These are phyloP conservation scores for Lasioglossum calceatum DNA, from an alignment of 2,888 invertebrate species.

Conservation along the genomic window DNA sequence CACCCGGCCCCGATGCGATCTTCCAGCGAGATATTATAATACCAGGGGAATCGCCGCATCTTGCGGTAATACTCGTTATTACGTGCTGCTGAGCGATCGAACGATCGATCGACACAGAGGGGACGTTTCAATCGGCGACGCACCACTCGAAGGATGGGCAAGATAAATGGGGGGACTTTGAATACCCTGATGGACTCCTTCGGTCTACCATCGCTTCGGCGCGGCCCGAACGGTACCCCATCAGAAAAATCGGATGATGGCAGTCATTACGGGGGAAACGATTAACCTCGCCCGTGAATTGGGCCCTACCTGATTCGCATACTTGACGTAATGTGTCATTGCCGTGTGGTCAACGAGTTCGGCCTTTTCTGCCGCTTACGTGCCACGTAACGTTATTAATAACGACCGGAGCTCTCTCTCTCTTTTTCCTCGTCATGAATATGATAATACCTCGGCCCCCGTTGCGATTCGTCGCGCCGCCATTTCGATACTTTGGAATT, in stretches of 20 bases:
- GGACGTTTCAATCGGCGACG: slow-evolving; percentile 75
- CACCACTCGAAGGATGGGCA: slow-evolving; percentile 29
- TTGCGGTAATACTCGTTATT: slow-evolving; percentile 75
- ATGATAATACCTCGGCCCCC: neutral
- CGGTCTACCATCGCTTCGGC: slow-evolving; percentile 18
- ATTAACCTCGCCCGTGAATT: slow-evolving; percentile 16
- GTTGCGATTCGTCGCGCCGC: neutral
- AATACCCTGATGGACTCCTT: slow-evolving; percentile 43
- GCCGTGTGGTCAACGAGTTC: slow-evolving; percentile 9
- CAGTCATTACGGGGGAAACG: slow-evolving; percentile 37
- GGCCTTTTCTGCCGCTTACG: neutral
- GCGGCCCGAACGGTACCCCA: slow-evolving; percentile 22
- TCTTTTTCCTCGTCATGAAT: neutral
- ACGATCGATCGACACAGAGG: slow-evolving; percentile 67
- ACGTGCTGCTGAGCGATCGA: slow-evolving; percentile 71
- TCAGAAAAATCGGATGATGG: slow-evolving; percentile 32
- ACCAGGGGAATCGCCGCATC: slow-evolving; percentile 69
- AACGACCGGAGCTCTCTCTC: neutral
- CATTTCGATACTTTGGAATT: slow-evolving; percentile 3
- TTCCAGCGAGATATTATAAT: slow-evolving; percentile 67
- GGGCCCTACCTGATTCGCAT: slow-evolving; percentile 20
- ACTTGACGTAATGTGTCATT: slow-evolving; percentile 7
- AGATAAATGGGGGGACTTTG: slow-evolving; percentile 33
- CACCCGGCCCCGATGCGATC: slow-evolving; percentile 63
- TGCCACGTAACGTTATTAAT: neutral